phyloP scores from a whole-genome alignment of 1,140 invertebrate species.

The Panagrolaimus sp. region DNA sequence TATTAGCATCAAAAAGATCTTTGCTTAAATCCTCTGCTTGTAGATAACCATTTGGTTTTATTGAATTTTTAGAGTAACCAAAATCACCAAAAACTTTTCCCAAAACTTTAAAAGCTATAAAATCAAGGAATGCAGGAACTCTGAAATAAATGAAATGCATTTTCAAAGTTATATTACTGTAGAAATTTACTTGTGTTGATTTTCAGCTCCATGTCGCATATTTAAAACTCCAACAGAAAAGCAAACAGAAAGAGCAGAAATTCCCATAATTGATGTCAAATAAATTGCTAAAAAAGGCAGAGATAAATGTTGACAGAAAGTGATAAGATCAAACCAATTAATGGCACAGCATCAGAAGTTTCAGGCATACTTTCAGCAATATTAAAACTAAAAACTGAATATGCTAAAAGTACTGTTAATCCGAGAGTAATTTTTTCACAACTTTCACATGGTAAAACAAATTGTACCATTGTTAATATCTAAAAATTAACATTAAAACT shows the following conservation, averaged over 20 bases:
- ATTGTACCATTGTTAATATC: conserved; percentile 58
- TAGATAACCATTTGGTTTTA: conserved; percentile 11
- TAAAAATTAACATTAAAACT: conserved; percentile 3
- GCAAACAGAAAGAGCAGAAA: conserved; percentile 28
- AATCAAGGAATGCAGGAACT: conserved; percentile 25
- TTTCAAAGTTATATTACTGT: not conserved
- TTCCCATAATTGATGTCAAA: conserved; percentile 33
- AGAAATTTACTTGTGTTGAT: conserved; percentile 19
- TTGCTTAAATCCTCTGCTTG: conserved; percentile 6
- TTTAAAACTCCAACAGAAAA: conserved; percentile 33
- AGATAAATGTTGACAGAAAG: too few relatives aligned
- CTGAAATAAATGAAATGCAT: too few relatives aligned
- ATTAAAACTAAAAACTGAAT: conserved; percentile 86
- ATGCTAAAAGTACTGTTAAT: conserved; percentile 79
- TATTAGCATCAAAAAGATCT: conserved; percentile 22
- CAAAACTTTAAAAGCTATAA: conserved; percentile 20
- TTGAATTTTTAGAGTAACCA: not conserved
- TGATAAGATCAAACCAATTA: too few relatives aligned
- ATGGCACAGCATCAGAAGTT: conserved; percentile 74
- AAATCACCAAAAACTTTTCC: conserved; percentile 24
- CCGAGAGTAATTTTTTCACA: conserved; percentile 72
- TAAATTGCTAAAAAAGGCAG: conserved; percentile 29
- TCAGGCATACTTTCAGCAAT: conserved; percentile 79
- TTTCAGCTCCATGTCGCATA: conserved; percentile 34
- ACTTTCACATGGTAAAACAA: conserved; percentile 81